phyloP scores from a whole-genome alignment of 2,113 vertebrate genomes.

The Tiliqua scincoides region DNA sequence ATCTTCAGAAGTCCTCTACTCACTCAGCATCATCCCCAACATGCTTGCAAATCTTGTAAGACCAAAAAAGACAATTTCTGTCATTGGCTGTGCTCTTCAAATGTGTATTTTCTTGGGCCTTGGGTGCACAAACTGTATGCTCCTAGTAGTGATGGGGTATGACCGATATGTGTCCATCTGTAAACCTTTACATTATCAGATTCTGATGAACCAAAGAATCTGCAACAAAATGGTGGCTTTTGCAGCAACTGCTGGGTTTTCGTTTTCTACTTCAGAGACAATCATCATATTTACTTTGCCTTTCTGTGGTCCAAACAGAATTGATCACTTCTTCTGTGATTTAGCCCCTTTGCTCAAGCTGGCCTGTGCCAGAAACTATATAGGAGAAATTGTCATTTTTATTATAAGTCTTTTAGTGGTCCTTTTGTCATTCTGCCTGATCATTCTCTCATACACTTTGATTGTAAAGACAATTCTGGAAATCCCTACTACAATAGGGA shows the following conservation, averaged over 20 bases:
- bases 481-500: conserved; percentile 48
- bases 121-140: conserved; percentile 38
- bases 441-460: conserved; percentile 42
- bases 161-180: conserved; percentile 54
- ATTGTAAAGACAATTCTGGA: conserved; percentile 54
- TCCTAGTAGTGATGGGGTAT: conserved; percentile 46
- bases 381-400: conserved; percentile 49
- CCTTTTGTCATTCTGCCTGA: conserved; percentile 41
- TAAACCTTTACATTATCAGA: conserved; percentile 48
- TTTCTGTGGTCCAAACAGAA: conserved; percentile 40
- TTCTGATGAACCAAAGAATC: conserved; percentile 40
- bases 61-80: conserved; percentile 42
- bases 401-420: conserved; percentile 44
- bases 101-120: conserved; percentile 43
- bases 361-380: conserved; percentile 43
- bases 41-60: conserved; percentile 60
- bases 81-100: conserved; percentile 42
- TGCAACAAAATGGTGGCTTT: conserved; percentile 11
- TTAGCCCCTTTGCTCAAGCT: conserved; percentile 11
- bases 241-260: conserved; percentile 32
- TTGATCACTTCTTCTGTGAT: neutral
- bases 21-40: conserved; percentile 56
- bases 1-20: conserved; percentile 58
- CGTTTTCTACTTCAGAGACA: conserved; percentile 55
- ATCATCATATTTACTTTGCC: conserved; percentile 55